Evolutionary conservation across 1,140 invertebrate genomes (phyloP).

Genomic region (Telenomus remus): DNA sequence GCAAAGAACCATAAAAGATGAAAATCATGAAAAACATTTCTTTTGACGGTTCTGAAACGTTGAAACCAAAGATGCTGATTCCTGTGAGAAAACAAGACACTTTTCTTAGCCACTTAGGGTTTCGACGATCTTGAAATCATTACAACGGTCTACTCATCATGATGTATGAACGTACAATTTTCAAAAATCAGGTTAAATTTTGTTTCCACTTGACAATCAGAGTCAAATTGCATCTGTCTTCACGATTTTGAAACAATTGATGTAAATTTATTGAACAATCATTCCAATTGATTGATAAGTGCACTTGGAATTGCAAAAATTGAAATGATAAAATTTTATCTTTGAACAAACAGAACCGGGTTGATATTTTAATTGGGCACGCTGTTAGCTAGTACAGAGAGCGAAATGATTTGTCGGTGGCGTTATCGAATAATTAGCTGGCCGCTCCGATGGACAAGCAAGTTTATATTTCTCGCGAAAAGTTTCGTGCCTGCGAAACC

Average conservation of each 20-base stretch:
- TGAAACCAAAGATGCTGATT: background rate
- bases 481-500: slow-evolving; percentile 35
- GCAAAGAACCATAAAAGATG: background rate
- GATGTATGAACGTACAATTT: too few relatives aligned
- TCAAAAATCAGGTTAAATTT: too few relatives aligned
- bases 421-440: slow-evolving; percentile 45
- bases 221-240: too few relatives aligned
- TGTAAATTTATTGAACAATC: too few relatives aligned
- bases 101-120: too few relatives aligned
- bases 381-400: background rate
- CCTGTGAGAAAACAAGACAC: background rate
- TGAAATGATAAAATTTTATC: too few relatives aligned
- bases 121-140: too few relatives aligned
- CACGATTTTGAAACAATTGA: too few relatives aligned
- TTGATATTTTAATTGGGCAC: background rate
- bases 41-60: background rate
- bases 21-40: slow-evolving; percentile 7
- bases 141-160: too few relatives aligned
- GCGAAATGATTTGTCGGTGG: slow-evolving; percentile 15
- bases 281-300: too few relatives aligned
- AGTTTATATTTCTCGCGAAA: slow-evolving; percentile 37
- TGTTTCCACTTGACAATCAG: too few relatives aligned
- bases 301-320: too few relatives aligned
- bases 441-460: slow-evolving; percentile 18
- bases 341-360: background rate